phyloP scores from a whole-genome alignment of 2,113 vertebrate species.

The Thamnophis sirtalis region DNA sequence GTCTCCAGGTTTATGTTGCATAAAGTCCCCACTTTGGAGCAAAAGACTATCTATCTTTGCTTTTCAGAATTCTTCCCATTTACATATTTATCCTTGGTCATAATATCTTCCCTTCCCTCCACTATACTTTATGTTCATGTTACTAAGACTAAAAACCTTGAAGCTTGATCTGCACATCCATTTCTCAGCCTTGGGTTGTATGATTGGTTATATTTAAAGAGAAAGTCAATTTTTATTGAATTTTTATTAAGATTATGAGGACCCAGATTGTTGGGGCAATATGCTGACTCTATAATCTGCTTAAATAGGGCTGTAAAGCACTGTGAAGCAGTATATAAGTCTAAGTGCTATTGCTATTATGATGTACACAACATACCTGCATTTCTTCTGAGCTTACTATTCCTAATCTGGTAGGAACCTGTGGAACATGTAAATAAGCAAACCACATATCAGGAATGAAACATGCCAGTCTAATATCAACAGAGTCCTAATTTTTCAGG shows the following conservation, averaged over 20 bases:
- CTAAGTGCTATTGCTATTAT: not conserved
- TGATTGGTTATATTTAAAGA: too few relatives aligned
- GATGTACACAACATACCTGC: conserved; percentile 27
- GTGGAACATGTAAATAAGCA: not conserved
- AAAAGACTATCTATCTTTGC: not conserved
- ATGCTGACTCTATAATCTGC: too few relatives aligned
- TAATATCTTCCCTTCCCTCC: not conserved
- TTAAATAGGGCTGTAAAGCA: too few relatives aligned
- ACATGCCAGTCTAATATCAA: not conserved
- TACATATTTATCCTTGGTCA: not conserved
- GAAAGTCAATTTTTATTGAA: too few relatives aligned
- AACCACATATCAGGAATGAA: not conserved
- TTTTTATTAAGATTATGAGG: too few relatives aligned
- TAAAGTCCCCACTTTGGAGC: not conserved
- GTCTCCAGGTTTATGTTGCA: not conserved
- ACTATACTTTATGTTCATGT: not conserved
- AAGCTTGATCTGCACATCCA: not conserved
- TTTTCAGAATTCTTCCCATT: not conserved
- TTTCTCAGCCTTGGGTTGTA: not conserved
- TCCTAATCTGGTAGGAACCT: conserved; percentile 50
- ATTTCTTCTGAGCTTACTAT: conserved; percentile 63
- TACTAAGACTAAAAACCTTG: not conserved
- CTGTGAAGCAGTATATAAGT: too few relatives aligned
- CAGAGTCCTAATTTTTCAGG: not conserved
- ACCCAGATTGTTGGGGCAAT: too few relatives aligned